Evolutionary conservation across 2,888 invertebrate genomes (phyloP), one percentile per base, ranked within the genome.

Genomic region (Hirtodrosophila confusa): DNA sequence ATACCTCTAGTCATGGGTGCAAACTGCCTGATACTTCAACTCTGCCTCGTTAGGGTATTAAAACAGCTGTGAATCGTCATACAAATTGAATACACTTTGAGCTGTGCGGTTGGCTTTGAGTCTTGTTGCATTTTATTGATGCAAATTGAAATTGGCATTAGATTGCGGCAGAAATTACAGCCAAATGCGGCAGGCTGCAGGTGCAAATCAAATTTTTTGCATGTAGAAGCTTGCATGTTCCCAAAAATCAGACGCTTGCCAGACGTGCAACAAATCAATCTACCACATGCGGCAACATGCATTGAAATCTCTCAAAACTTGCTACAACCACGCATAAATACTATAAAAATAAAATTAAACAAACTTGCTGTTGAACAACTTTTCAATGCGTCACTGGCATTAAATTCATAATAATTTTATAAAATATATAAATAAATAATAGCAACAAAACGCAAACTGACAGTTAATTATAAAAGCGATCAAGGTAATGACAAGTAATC

Each of bases 401-500:
- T 40, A 49, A 55, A 64, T 12, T 10, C 9, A 43, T 10, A 17
- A 40, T 61, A 56, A 40, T 11, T 45, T 48, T 54, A 48, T 63
- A 62, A 61, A 61, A 62, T 55, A 47, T 56, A 47, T 58, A 60
- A 44, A 45, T 24, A 45, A 37, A n/a, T 12, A 37, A 49, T n/a
- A 41, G 24, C 33, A 41, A 37, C 39, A 27, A 47, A 55, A 56
- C 41, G 24, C 23, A 61, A 69, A 68, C 69, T 65, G 66, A 58
- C 69, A 76, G 74, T 80, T 78, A 80, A 85, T 78, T 85, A 74
- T 74, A 68, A 79, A 79, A 72, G 54, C 62, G 66, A 85, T 78
- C 82, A 85, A 85, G 85, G 76, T 80, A 82, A 82, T 84, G 60
- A 45, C 73, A 55, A 49, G 67, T 71, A 78, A 76, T 74, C 74